Evolutionary conservation across 2,113 vertebrate species (phyloP), one percentile per base, ranked within the genome.

Genomic region (Boulengerochromis microlepis): DNA sequence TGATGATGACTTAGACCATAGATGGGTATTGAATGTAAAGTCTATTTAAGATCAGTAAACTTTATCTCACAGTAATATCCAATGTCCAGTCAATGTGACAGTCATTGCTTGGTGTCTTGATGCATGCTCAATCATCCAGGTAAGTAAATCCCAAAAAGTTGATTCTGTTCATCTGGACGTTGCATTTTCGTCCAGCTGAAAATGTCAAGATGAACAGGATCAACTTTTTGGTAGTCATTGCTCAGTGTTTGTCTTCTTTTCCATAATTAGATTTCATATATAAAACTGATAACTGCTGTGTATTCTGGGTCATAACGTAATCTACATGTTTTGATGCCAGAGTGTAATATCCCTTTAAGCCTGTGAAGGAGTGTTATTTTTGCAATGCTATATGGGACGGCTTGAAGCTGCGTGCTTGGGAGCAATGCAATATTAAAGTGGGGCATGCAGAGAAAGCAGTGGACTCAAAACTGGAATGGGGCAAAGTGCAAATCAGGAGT

Each of bases 331-430:
- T 85, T 76, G 56, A 85, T 85, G 86, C 50, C 54, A 76, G 45
- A 19, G 78, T 89, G 87, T 88, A 88, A 90, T 92, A 93, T 88
- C 88, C 88, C 91, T 95, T 94, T 89, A 92, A 95, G 89, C 50
- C 42, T 71, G 53, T 83, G 33, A 76, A 64, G 78, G 78, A 74
- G 47, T 69, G 38, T 86, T 86, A 19, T 83, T 82, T 66, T 80
- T 80, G 80, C 33, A 5, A 66, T 87, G 92, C 90, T 93, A 89
- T 91, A 83, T 92, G 93, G 93, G 89, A 88, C 81, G 42, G 31
- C 87, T 85, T 83, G 87, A 57, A 88, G 82, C 92, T 87, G 92
- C 83, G 15, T 93, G 93, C 89, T 88, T 52, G 80, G 71, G 78
- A 15, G 87, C 45, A 3, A 86, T 94, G 93, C 87, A 86, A 93